These are phyloP conservation scores for Apocrypta bakeri DNA, from an alignment of 1,140 invertebrate species.

Conservation along the genomic window DNA sequence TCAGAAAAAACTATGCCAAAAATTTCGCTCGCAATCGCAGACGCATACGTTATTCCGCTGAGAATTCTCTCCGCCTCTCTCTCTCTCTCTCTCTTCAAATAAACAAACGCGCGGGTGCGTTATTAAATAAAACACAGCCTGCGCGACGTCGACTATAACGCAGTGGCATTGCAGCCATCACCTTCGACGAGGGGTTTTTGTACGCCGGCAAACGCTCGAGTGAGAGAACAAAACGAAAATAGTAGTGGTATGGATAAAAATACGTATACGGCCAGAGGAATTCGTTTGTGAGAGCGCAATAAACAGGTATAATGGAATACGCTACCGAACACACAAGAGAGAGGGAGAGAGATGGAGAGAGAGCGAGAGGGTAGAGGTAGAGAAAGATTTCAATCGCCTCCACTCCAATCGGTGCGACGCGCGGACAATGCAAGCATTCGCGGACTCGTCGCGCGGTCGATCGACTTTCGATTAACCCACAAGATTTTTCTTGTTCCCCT, in stretches of 20 bases:
- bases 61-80: too few species aligned
- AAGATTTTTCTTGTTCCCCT: constrained; percentile 60
- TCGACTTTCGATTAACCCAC: constrained; percentile 66
- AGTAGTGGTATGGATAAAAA: background rate
- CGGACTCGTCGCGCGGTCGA: constrained; percentile 63
- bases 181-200: constrained; percentile 16
- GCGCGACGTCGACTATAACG: background rate
- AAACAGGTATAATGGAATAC: constrained; percentile 54
- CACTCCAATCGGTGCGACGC: constrained; percentile 59
- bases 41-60: background rate
- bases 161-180: background rate
- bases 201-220: background rate
- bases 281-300: constrained; percentile 48
- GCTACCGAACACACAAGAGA: background rate
- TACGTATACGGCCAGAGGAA: constrained; percentile 1
- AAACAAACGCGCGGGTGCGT: constrained; percentile 37
- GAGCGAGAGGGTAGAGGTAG: constrained; percentile 17
- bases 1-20: constrained; percentile 8
- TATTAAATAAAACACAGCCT: constrained; percentile 43
- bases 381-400: constrained; percentile 67
- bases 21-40: background rate
- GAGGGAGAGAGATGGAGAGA: background rate
- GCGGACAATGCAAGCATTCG: constrained; percentile 62
- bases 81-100: constrained; percentile 11
- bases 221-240: constrained; percentile 11